A percentile compares a stretch with the other conserved stretches of the same genome.
These are phyloP conservation scores for Flexamia atlantica DNA, from an alignment of 2,888 invertebrate species.

Conservation along the genomic window DNA sequence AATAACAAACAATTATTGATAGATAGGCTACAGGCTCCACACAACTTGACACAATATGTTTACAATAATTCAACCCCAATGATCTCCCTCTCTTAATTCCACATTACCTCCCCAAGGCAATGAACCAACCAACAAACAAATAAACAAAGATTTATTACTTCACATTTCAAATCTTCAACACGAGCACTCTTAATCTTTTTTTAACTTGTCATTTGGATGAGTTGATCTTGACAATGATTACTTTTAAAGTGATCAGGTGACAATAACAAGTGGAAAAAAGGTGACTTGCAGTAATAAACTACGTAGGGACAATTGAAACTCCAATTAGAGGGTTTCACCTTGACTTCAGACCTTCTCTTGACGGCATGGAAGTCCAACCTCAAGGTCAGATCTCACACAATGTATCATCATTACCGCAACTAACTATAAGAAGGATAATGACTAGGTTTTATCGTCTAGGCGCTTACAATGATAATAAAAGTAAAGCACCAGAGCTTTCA, in stretches of 20 bases:
- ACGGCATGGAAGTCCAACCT: background rate
- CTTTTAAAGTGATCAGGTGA: background rate
- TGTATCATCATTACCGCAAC: background rate
- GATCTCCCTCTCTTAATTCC: too few relatives aligned
- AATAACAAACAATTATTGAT: too few relatives aligned
- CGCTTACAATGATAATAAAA: too few relatives aligned
- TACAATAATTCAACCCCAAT: too few relatives aligned
- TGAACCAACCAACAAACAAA: background rate
- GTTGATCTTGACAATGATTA: background rate
- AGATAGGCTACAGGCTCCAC: too few relatives aligned
- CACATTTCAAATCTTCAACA: background rate
- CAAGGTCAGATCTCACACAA: conserved; percentile 6
- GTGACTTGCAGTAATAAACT: conserved; percentile 42
- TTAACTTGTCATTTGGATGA: background rate
- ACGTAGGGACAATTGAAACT: conserved; percentile 13
- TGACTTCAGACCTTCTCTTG: conserved; percentile 9
- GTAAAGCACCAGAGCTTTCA: too few relatives aligned
- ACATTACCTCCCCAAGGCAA: background rate
- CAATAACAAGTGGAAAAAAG: background rate
- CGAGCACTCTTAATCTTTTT: background rate
- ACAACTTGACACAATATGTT: too few relatives aligned
- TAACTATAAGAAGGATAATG: background rate
- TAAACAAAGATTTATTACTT: background rate
- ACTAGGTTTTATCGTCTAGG: too few relatives aligned
- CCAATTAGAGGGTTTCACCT: conserved; percentile 7